Percentiles rank a stretch among this genome's conserved stretches.
These are phyloP conservation scores for Leptothorax acervorum DNA, from an alignment of 2,888 invertebrate genomes.

Conservation along the genomic window DNA sequence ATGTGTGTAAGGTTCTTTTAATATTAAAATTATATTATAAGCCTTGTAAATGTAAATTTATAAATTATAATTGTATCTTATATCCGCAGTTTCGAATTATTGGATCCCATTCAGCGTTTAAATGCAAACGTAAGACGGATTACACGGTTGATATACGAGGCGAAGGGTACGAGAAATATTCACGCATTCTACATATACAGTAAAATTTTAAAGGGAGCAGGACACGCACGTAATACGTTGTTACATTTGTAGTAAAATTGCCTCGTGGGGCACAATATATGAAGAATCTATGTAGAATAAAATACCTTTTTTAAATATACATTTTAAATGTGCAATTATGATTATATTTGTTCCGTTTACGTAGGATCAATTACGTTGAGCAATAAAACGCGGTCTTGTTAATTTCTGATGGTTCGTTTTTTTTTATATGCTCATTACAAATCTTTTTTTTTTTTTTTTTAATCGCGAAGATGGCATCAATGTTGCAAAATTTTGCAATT, in stretches of 20 bases:
- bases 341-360: not conserved
- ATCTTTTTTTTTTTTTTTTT: not conserved
- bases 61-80: slow-evolving; percentile 84
- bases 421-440: not conserved
- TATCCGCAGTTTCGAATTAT: slow-evolving; percentile 68
- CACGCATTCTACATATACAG: not conserved
- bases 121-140: slow-evolving; percentile 3
- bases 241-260: slow-evolving; percentile 40
- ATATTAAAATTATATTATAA: slow-evolving; percentile 83
- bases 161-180: not conserved
- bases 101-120: slow-evolving; percentile 20
- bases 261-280: not conserved
- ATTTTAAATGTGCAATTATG: slow-evolving; percentile 34
- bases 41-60: slow-evolving; percentile 85
- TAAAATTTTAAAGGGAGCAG: slow-evolving; percentile 1
- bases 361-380: not conserved
- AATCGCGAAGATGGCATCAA: not conserved
- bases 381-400: not conserved
- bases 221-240: not conserved
- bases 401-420: not conserved
- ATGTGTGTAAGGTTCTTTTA: slow-evolving; percentile 83
- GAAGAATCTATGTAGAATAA: slow-evolving; percentile 64
- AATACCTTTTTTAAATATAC: slow-evolving; percentile 62
- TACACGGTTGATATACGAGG: not conserved
- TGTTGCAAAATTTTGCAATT: too few species aligned